Evolutionary conservation across 2,888 invertebrate genomes (phyloP).

Genomic region (Serripes groenlandicus): DNA sequence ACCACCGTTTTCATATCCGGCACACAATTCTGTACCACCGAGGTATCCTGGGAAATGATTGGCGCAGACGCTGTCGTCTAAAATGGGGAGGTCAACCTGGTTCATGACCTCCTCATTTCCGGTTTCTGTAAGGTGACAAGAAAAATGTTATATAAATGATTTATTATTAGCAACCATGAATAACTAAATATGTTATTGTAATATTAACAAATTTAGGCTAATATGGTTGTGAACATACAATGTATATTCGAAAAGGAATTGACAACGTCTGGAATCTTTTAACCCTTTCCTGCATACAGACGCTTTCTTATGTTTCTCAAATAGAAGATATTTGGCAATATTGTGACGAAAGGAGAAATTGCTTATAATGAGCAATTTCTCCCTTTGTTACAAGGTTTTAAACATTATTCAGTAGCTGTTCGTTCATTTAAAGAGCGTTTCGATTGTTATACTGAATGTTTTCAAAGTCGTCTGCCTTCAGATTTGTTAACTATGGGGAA

Average conservation of each 20-base stretch:
- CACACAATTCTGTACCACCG: conserved; percentile 53
- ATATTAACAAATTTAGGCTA: too few relatives aligned
- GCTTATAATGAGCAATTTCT: background rate
- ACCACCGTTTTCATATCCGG: conserved; percentile 62
- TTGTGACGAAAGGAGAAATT: background rate
- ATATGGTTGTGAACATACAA: too few relatives aligned
- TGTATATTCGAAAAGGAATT: too few relatives aligned
- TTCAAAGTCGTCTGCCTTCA: too few relatives aligned
- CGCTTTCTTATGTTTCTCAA: background rate
- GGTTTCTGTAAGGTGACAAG: conserved; percentile 40
- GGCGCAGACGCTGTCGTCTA: conserved; percentile 55
- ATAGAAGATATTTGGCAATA: background rate
- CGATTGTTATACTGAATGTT: too few relatives aligned
- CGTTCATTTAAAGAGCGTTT: too few relatives aligned
- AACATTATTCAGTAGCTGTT: too few relatives aligned
- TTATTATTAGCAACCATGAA: too few relatives aligned
- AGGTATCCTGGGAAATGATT: conserved; percentile 52
- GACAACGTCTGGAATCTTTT: background rate
- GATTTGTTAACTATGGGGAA: too few relatives aligned
- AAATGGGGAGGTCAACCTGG: conserved; percentile 63
- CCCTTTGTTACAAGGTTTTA: background rate
- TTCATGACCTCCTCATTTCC: conserved; percentile 69
- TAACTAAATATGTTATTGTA: too few relatives aligned
- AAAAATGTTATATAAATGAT: background rate
- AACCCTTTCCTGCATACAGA: background rate